Base-by-base conservation (phyloP, 2,113 vertebrate species). In the Talpa occidentalis region DNA sequence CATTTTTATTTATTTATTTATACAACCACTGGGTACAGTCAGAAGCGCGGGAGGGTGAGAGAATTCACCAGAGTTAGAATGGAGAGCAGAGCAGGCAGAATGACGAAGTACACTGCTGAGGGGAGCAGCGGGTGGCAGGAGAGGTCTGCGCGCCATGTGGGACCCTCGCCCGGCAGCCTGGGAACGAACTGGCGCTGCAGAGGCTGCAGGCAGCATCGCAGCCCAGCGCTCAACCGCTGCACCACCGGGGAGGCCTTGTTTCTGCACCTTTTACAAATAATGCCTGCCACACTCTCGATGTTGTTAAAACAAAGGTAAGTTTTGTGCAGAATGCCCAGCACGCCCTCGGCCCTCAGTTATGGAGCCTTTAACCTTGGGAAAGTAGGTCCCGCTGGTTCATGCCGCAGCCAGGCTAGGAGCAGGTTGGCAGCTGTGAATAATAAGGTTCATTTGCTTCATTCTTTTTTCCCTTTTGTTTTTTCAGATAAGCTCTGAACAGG, bases 371-470 rank as follows among this genome's bases (percentile, higher is more conserved):
- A 72, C 44, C 84, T 49, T 28, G 66, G 77, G 35, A 76, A 72
- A 73, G 32, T 21, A 30, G n/a, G 24, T 82, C 92, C 64, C 59
- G 37, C n/a, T 16, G 64, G 88, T 40, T 94, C 72, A 10, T 67
- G 73, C 40, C 77, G 28, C 66, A 89, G 26, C 67, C 52, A 62
- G 83, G 77, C 24, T 44, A 66, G 80, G 72, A 66, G 49, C n/a
- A n/a, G 12, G 16, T 16, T 54, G 80, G 91, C 66, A 83, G 90
- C 90, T 94, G 1, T 74, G 69, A 89, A 91, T 78, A 78, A 87
- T 42, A n/a, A n/a, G 24, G 49, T 52, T 52, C 49, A 5, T 72
- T 86, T 52, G 15, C 21, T 73, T 77, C 21, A 24, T 64, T 56
- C 9, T 6, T 5, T n/a, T 24, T 60, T 40, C 28, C 14, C 11